Evolutionary conservation across 2,888 invertebrate species (phyloP), one percentile per base, ranked within the genome.

Genomic region (Acanthosoma haemorrhoidale): DNA sequence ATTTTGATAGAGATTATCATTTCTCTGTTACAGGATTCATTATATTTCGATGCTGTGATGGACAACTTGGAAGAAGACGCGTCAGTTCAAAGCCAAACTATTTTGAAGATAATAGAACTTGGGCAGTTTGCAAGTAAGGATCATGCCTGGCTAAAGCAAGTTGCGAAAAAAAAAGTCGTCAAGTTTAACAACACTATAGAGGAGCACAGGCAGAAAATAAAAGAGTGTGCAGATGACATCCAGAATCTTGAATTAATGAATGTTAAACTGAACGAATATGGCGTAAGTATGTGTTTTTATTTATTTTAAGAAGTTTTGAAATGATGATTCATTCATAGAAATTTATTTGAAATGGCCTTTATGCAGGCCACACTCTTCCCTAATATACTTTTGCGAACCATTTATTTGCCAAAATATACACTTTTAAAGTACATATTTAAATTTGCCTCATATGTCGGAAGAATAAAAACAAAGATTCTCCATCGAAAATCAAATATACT

Each of bases 101-200:
- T 88, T 75, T 82, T 86, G 78, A 84, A 83, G 21, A 85, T 87
- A 1, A 87, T 86, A 0, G 83, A 85, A 76, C 83, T 88, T 81
- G 88, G 88, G 0, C 88, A 88, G 76, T 79, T 87, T 1, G 87
- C 87, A 1, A 83, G 85, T 75, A 88, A 88, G 77, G 86, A 88
- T 77, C 41, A 41, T 11, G 13, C 64, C 16, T 64, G 64, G 64
- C 13, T 64, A 11, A 64, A 31, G 41, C 15, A 15, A 9, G 38
- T 29, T 15, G 64, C 41, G 8, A 64, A 64, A 31, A 41, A 21
- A 13, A 38, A 25, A 4, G 29, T 31, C 11, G 25, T 64, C 3
- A 36, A 15, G 68, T 85, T 88, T 51, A 86, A 86, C 78, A 80
- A 80, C 3, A 87, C 87, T 75, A 86, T 88, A 86, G 84, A 83